Conservation (phyloP, 2,888 invertebrate genomes). For the Celastrina argiolus region DNA sequence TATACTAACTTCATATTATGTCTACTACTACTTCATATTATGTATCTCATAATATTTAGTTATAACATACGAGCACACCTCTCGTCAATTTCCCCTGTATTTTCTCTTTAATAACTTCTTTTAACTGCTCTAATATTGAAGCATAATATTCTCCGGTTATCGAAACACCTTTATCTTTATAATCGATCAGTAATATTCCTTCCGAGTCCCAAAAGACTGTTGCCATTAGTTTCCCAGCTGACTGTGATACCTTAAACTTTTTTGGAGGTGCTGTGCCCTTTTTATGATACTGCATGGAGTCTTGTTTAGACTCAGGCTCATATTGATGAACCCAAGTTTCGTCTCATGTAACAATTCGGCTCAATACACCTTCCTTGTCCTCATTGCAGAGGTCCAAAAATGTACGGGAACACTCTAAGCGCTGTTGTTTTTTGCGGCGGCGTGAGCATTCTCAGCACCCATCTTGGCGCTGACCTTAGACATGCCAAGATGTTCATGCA, state of each 20-base stretch:
- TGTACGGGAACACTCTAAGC: constrained; percentile 25
- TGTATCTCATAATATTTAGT: too few species aligned
- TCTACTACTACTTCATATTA: too few species aligned
- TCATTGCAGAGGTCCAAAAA: constrained; percentile 18
- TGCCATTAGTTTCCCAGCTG: constrained; percentile 16
- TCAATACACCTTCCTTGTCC: constrained; percentile 9
- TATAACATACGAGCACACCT: too few species aligned
- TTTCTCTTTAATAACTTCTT: too few species aligned
- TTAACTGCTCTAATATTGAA: constrained; percentile 33
- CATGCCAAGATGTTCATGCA: constrained; percentile 28
- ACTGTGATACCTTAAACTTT: constrained; percentile 17
- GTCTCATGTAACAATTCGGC: constrained; percentile 25
- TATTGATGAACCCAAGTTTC: constrained; percentile 28
- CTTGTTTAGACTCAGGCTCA: constrained; percentile 27
- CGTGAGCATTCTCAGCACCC: constrained; percentile 39
- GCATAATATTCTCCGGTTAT: constrained; percentile 30
- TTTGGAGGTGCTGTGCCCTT: constrained; percentile 14
- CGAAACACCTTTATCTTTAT: constrained; percentile 26
- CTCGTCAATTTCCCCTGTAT: too few species aligned
- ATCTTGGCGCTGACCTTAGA: constrained; percentile 38
- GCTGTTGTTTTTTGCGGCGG: constrained; percentile 35
- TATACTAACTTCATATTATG: too few species aligned
- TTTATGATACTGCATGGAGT: constrained; percentile 25
- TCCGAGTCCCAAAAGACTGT: constrained; percentile 23
- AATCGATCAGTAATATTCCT: constrained; percentile 29